A percentile compares a stretch with the other conserved stretches of the same genome.
These are phyloP conservation scores for Microtus montanus DNA, from an alignment of 2,113 vertebrate species.

Conservation along the genomic window DNA sequence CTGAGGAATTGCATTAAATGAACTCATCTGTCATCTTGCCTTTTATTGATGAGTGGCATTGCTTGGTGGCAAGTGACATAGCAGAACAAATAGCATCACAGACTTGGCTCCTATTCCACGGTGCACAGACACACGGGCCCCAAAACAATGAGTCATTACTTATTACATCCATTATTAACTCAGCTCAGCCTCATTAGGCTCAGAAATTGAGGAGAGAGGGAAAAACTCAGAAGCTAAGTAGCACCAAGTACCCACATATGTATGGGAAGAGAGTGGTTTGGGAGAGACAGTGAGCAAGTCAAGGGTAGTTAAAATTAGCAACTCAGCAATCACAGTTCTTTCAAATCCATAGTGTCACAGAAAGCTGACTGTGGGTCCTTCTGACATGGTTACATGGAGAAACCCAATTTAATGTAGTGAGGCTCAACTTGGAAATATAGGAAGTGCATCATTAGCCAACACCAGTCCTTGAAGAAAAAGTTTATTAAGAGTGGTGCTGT, in stretches of 20 bases:
- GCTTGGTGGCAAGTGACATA: slow-evolving; percentile 89
- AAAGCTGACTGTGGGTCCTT: slow-evolving; percentile 82
- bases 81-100: slow-evolving; percentile 89
- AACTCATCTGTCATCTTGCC: slow-evolving; percentile 91
- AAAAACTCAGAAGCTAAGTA: slow-evolving; percentile 81
- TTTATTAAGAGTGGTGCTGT: slow-evolving; percentile 51
- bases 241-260: slow-evolving; percentile 69
- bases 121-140: slow-evolving; percentile 82
- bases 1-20: slow-evolving; percentile 91
- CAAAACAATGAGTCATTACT: slow-evolving; percentile 92
- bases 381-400: slow-evolving; percentile 81
- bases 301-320: slow-evolving; percentile 81
- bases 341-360: slow-evolving; percentile 81
- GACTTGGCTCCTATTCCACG: slow-evolving; percentile 83
- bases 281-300: slow-evolving; percentile 43
- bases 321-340: slow-evolving; percentile 83
- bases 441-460: slow-evolving; percentile 77
- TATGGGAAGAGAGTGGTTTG: slow-evolving; percentile 29
- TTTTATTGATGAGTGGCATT: slow-evolving; percentile 92
- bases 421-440: slow-evolving; percentile 64
- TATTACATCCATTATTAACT: slow-evolving; percentile 94
- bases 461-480: slow-evolving; percentile 73
- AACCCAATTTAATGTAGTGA: slow-evolving; percentile 72
- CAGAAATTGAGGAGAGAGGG: slow-evolving; percentile 86
- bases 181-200: slow-evolving; percentile 91